A percentile compares a stretch with the other conserved stretches of the same genome.
Evolutionary conservation across 2,888 invertebrate genomes (phyloP).

Genomic region (Ectropis crepuscularia): DNA sequence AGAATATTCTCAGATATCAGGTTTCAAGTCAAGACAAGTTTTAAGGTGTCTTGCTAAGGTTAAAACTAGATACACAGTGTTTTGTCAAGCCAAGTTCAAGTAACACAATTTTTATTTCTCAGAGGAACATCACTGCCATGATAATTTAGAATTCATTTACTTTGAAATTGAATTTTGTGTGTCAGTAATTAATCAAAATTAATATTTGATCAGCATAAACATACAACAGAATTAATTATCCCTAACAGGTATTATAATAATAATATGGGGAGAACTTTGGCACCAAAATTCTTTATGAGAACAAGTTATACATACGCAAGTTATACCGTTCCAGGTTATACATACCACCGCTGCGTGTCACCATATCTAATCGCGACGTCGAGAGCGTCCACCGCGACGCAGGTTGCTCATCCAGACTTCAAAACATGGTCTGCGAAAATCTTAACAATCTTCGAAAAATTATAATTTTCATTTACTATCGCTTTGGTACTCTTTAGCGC

Average conservation of each 20-base stretch:
- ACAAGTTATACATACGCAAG: constrained; percentile 60
- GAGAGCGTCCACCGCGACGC: constrained; percentile 46
- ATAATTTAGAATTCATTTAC: too few relatives aligned
- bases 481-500: constrained; percentile 72
- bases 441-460: constrained; percentile 79
- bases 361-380: constrained; percentile 69
- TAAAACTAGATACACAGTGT: too few relatives aligned
- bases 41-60: too few relatives aligned
- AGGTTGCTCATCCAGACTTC: constrained; percentile 51
- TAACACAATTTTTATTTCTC: too few relatives aligned
- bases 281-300: constrained; percentile 14
- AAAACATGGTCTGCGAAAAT: constrained; percentile 80
- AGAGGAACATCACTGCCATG: too few relatives aligned
- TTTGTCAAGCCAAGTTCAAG: too few relatives aligned
- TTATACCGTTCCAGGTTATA: constrained; percentile 77
- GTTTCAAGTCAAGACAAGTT: too few relatives aligned
- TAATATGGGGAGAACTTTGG: neutral
- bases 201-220: too few relatives aligned
- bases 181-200: too few relatives aligned
- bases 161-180: too few relatives aligned
- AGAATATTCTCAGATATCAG: too few relatives aligned
- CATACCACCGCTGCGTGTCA: constrained; percentile 80
- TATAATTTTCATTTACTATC: constrained; percentile 69
- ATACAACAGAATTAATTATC: neutral
- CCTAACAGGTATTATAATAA: neutral